These are phyloP conservation scores for Cromileptes altivelis DNA, from an alignment of 2,113 vertebrate species.

Conservation along the genomic window DNA sequence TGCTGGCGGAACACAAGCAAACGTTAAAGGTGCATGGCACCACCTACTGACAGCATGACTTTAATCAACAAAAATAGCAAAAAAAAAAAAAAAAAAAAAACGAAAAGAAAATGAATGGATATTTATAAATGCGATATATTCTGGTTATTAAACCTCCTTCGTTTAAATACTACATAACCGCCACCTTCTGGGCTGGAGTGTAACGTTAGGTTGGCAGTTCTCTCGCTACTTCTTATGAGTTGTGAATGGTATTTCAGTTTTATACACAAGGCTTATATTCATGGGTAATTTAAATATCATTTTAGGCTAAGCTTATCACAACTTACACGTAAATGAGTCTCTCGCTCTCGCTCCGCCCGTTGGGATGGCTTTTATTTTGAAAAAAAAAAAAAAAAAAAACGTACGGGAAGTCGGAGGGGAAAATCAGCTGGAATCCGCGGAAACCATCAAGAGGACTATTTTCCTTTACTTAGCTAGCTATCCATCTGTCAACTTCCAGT, in stretches of 20 bases:
- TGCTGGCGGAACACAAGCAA: no score
- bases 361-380: conserved; percentile 80
- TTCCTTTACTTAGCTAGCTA: conserved; percentile 66
- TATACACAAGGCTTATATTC: not conserved
- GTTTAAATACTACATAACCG: not conserved
- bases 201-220: fast-evolving
- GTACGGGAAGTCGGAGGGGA: conserved; percentile 77
- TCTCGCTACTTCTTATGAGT: no score
- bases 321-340: no score
- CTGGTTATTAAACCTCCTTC: no score
- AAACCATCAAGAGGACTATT: conserved; percentile 73
- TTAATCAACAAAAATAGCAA: no score
- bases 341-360: not conserved
- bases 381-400: conserved; percentile 35
- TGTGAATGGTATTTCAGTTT: not conserved
- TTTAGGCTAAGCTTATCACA: no score
- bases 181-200: conserved; percentile 36
- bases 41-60: no score
- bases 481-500: conserved; percentile 62
- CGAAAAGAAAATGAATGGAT: no score
- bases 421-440: conserved; percentile 77
- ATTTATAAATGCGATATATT: no score
- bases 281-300: no score
- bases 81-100: no score
- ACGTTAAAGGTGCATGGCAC: no score